Evolutionary conservation across 2,113 vertebrate genomes (phyloP).

Genomic region (Malurus alboscapulatus): DNA sequence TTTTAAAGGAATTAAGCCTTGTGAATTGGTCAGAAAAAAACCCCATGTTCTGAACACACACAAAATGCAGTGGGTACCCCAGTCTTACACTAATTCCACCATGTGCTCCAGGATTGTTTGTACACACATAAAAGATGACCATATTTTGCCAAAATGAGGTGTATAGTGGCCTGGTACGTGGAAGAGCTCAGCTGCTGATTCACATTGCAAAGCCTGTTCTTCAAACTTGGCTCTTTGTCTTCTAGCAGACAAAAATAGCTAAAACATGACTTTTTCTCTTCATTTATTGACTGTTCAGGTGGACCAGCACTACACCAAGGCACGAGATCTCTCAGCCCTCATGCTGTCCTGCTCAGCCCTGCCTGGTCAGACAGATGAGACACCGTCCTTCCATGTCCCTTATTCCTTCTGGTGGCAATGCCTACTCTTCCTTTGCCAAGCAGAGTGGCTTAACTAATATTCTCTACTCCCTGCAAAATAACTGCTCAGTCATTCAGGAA

Average conservation of each 20-base stretch:
- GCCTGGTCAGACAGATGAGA: background rate
- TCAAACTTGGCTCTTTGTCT: background rate
- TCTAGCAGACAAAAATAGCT: background rate
- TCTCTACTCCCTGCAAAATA: background rate
- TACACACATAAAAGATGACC: background rate
- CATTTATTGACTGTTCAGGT: background rate
- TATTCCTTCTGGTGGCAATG: background rate
- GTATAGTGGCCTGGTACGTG: background rate
- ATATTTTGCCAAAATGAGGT: background rate
- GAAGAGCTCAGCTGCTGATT: background rate
- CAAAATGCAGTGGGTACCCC: background rate
- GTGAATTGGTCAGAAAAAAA: background rate
- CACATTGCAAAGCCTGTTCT: background rate
- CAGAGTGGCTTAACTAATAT: background rate
- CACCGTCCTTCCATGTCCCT: background rate
- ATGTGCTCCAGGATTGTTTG: background rate
- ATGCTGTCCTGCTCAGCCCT: background rate
- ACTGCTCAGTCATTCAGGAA: background rate
- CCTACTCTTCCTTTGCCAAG: background rate
- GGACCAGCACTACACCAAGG: background rate
- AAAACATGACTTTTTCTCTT: background rate
- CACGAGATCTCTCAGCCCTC: background rate
- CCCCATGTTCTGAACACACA: background rate
- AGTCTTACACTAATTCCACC: background rate
- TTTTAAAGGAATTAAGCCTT: conserved; percentile 8